Evolutionary conservation across 1,140 invertebrate genomes (phyloP).

Genomic region (Alviniconcha marisindica): DNA sequence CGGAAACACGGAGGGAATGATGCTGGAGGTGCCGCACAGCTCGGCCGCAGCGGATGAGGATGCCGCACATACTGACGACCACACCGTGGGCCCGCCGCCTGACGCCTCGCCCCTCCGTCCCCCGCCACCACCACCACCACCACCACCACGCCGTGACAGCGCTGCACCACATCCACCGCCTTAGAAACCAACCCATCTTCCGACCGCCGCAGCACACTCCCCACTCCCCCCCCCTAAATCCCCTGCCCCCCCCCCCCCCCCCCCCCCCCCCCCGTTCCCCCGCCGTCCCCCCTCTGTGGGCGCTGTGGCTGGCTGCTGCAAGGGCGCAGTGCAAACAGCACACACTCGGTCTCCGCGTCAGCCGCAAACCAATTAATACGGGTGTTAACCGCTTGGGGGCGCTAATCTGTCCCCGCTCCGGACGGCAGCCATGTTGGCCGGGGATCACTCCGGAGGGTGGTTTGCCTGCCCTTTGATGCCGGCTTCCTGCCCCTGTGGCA

Average conservation of each 20-base stretch:
- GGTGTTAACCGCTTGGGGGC: constrained; percentile 18
- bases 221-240: background rate
- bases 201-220: background rate
- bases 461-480: too few relatives aligned
- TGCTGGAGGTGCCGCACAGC: too few relatives aligned
- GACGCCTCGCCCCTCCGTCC: too few relatives aligned
- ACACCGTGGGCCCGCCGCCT: background rate
- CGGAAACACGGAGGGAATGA: background rate
- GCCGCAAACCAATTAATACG: constrained; percentile 33
- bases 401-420: constrained; percentile 1
- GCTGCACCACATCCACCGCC: background rate
- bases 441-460: too few relatives aligned
- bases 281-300: background rate
- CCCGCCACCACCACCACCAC: background rate
- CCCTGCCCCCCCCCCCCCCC: background rate
- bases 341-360: background rate
- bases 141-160: background rate
- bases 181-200: background rate
- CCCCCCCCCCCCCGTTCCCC: background rate
- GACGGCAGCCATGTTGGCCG: too few relatives aligned
- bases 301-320: background rate
- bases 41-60: background rate
- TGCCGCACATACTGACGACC: background rate
- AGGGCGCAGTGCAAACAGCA: background rate
- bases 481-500: too few relatives aligned